A percentile compares a stretch with the other conserved stretches of the same genome.
Evolutionary conservation across 2,797 vertebrate genomes (phyloP).

Genomic region (Phylloscopus collybita): DNA sequence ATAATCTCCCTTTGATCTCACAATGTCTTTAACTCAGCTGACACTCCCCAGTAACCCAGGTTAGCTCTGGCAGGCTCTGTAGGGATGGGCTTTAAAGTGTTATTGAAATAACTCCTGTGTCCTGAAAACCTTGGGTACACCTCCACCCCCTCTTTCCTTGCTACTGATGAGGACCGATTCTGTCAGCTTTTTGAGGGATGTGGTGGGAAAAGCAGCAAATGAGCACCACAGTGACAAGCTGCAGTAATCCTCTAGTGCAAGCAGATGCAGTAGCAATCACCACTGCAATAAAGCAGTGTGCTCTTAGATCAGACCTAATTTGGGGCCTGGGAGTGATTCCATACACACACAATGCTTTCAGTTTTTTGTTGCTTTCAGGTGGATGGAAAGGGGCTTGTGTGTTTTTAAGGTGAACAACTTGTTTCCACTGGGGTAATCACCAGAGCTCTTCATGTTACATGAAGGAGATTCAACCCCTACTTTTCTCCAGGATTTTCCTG

Average conservation of each 20-base stretch:
- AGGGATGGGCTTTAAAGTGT: not conserved
- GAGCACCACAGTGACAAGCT: not conserved
- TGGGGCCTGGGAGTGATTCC: not conserved
- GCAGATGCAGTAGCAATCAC: not conserved
- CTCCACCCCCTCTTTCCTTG: not conserved
- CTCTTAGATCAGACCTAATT: not conserved
- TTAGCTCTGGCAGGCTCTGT: not conserved
- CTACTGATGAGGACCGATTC: not conserved
- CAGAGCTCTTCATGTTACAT: accelerated
- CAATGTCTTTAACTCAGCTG: not conserved
- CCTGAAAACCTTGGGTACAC: constrained; percentile 6
- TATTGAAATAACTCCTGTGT: not conserved
- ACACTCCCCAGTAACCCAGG: not conserved
- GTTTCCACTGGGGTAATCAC: not conserved
- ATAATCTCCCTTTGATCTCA: not conserved
- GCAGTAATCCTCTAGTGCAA: not conserved
- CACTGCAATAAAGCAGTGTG: not conserved
- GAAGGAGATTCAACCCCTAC: not conserved
- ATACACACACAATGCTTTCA: not conserved
- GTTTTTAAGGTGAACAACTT: not conserved
- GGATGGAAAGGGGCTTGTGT: not conserved
- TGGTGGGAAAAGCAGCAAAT: not conserved
- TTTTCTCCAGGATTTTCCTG: not conserved
- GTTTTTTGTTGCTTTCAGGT: not conserved
- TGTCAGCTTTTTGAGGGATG: not conserved